These are phyloP conservation scores for Alloplasta piceator DNA, from an alignment of 2,888 invertebrate species.

Conservation along the genomic window DNA sequence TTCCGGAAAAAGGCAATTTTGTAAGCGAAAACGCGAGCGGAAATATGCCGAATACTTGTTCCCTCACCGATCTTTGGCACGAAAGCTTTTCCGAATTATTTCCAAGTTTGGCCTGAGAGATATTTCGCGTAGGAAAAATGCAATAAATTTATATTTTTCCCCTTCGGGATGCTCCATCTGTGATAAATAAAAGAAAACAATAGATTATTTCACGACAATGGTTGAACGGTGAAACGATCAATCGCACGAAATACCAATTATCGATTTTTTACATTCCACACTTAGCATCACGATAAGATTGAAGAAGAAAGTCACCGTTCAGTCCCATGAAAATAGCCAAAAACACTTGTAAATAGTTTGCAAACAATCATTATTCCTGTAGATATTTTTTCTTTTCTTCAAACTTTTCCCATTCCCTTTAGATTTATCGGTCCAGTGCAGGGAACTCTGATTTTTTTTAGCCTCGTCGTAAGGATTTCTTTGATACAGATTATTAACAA, in stretches of 20 bases:
- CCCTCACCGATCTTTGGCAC: conserved; percentile 88
- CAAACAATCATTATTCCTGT: background rate
- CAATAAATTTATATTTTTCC: background rate
- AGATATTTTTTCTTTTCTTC: background rate
- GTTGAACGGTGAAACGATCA: conserved; percentile 1
- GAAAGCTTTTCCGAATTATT: conserved; percentile 91
- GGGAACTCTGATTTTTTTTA: conserved; percentile 43
- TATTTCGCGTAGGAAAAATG: background rate
- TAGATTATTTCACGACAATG: background rate
- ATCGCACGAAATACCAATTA: background rate
- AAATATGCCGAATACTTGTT: conserved; percentile 78
- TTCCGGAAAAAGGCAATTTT: conserved; percentile 52
- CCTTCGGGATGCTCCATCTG: conserved; percentile 62
- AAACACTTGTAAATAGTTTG: background rate
- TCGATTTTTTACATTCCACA: background rate
- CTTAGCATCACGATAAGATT: background rate
- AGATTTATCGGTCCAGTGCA: background rate
- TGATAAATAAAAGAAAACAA: conserved; percentile 64
- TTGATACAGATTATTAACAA: background rate
- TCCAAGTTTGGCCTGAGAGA: conserved; percentile 87
- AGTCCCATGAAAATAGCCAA: background rate
- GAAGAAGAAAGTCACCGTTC: background rate
- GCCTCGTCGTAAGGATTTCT: conserved; percentile 59
- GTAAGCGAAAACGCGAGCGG: conserved; percentile 31
- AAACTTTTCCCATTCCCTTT: background rate